Evolutionary conservation across 1,140 invertebrate species (phyloP).

Genomic region (Heliconius hewitsoni): DNA sequence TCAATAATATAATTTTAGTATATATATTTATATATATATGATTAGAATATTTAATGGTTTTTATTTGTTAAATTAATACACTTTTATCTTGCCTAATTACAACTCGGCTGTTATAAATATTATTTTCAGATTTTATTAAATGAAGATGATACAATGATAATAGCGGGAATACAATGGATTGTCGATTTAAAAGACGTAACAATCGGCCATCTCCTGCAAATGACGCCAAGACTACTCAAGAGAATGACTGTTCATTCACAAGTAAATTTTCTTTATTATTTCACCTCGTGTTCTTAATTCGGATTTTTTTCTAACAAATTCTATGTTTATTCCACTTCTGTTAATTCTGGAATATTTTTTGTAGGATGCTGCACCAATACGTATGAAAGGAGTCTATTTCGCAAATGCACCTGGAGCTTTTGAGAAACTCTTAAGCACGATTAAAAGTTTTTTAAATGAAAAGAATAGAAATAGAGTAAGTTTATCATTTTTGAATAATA

Average conservation of each 20-base stretch:
- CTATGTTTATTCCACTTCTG: not conserved
- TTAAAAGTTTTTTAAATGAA: slow-evolving; percentile 70
- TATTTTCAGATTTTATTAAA: slow-evolving; percentile 46
- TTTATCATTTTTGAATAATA: slow-evolving; percentile 26
- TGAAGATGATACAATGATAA: slow-evolving; percentile 48
- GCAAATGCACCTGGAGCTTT: slow-evolving; percentile 80
- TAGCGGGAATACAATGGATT: slow-evolving; percentile 44
- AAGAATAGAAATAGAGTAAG: slow-evolving; percentile 55
- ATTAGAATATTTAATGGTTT: too few relatives aligned
- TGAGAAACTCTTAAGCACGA: slow-evolving; percentile 73
- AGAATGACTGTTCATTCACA: slow-evolving; percentile 59
- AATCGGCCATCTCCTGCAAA: slow-evolving; percentile 71
- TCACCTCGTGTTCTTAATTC: not conserved
- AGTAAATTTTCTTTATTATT: slow-evolving; percentile 29
- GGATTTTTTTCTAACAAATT: not conserved
- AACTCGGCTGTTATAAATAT: not conserved
- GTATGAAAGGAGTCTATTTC: slow-evolving; percentile 82
- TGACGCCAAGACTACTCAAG: slow-evolving; percentile 75
- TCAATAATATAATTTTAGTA: not conserved
- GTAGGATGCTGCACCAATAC: slow-evolving; percentile 82
- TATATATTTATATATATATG: not conserved
- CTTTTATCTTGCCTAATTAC: not conserved
- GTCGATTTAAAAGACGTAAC: slow-evolving; percentile 71
- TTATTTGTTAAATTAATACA: too few relatives aligned
- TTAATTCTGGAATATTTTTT: slow-evolving; percentile 20